phyloP scores from a whole-genome alignment of 2,113 vertebrate genomes.

The Prionailurus bengalensis region DNA sequence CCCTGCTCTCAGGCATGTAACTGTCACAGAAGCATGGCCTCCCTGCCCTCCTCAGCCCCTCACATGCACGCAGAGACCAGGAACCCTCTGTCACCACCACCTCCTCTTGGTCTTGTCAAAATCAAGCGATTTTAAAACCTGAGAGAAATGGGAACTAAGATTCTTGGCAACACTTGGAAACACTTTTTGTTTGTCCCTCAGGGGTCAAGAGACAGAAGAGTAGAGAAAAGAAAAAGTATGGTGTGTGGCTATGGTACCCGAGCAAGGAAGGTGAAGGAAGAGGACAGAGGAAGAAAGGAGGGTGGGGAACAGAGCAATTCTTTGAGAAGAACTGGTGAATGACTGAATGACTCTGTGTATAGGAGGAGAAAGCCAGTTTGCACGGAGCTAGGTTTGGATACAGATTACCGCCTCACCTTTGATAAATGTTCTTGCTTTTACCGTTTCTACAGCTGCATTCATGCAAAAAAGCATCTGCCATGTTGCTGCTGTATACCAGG shows the following conservation, averaged over 20 bases:
- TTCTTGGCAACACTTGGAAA: not conserved
- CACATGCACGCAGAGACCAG: accelerated
- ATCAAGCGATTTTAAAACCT: not conserved
- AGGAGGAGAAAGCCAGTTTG: not conserved
- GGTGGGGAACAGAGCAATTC: not conserved
- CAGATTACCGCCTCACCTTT: not conserved
- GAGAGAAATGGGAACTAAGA: not conserved
- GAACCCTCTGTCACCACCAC: not conserved
- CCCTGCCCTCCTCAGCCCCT: not conserved
- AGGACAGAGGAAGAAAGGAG: not conserved
- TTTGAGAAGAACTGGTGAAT: not conserved
- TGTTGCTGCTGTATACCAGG: not conserved
- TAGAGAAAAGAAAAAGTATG: not conserved
- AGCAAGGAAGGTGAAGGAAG: not conserved
- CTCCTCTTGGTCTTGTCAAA: not conserved
- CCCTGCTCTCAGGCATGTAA: too few species aligned
- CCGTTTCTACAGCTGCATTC: not conserved
- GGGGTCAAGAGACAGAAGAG: not conserved
- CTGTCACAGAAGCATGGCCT: not conserved
- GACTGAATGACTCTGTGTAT: not conserved
- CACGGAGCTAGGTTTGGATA: not conserved
- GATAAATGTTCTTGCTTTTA: not conserved
- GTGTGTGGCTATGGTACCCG: accelerated
- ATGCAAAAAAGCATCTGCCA: not conserved
- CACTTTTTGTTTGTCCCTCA: not conserved